Conservation (phyloP, 2,888 invertebrate species). For the Mechanitis mazaeus region DNA sequence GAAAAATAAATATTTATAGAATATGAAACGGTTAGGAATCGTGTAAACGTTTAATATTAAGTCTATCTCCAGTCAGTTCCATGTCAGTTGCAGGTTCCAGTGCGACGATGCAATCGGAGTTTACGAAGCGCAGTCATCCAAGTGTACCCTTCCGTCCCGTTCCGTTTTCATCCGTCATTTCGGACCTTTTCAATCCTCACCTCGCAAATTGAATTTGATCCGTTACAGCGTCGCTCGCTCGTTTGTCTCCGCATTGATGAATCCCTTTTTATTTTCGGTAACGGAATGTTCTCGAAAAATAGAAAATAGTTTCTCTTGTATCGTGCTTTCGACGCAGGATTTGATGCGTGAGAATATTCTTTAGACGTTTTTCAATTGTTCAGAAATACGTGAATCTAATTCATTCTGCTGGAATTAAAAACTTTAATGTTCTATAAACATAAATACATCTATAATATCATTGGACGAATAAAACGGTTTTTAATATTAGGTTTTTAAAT, state of each 20-base stretch:
- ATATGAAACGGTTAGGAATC: neutral
- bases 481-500: constrained; percentile 9
- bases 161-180: constrained; percentile 54
- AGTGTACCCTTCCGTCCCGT: constrained; percentile 24
- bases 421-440: too few species aligned
- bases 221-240: constrained; percentile 60
- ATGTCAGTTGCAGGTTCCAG: constrained; percentile 13
- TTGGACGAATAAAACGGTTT: too few species aligned
- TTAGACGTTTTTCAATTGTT: neutral
- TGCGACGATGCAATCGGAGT: constrained; percentile 20
- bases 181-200: constrained; percentile 69
- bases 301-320: constrained; percentile 23
- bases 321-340: constrained; percentile 10
- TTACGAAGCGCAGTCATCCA: constrained; percentile 17
- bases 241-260: constrained; percentile 62
- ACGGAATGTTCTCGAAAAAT: constrained; percentile 30
- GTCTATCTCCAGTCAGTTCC: constrained; percentile 18
- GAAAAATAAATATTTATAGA: too few species aligned
- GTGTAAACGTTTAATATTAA: constrained; percentile 2
- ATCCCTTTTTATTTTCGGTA: constrained; percentile 41
- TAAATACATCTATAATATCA: too few species aligned
- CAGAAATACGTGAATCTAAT: neutral
- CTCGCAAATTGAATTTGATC: constrained; percentile 74
- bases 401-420: too few species aligned
- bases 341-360: constrained; percentile 11